These are phyloP conservation scores for Muntiacus muntjak DNA, from an alignment of 2,113 vertebrate genomes.

Conservation along the genomic window DNA sequence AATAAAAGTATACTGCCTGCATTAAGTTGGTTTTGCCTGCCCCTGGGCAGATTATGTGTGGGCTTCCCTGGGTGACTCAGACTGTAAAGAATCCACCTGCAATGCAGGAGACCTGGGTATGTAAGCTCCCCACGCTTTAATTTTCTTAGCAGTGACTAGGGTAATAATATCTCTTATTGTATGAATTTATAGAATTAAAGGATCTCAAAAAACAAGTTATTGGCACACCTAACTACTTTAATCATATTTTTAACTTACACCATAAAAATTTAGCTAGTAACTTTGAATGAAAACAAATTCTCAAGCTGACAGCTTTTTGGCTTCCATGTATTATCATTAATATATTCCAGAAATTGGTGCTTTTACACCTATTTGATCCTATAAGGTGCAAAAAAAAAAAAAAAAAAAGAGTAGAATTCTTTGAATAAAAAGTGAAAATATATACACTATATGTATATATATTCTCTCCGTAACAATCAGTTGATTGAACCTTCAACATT, in stretches of 20 bases:
- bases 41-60: not conserved
- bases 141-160: not conserved
- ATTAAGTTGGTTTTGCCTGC: not conserved
- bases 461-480: not conserved
- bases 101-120: not conserved
- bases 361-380: not conserved
- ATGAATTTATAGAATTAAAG: not conserved
- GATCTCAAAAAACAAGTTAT: not conserved
- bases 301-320: not conserved
- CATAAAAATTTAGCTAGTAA: not conserved
- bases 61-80: not conserved
- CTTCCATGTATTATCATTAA: not conserved
- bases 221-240: not conserved
- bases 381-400: not conserved
- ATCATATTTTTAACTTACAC: not conserved
- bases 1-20: not conserved
- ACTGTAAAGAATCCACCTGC: not conserved
- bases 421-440: not conserved
- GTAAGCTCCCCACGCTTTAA: not conserved
- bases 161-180: not conserved
- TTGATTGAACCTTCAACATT: not conserved
- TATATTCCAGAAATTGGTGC: not conserved
- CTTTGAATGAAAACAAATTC: conserved; percentile 1
- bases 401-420: not conserved
- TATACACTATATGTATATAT: not conserved